Evolutionary conservation across 2,113 vertebrate species (phyloP).

Genomic region (Entosphenus tridentatus): DNA sequence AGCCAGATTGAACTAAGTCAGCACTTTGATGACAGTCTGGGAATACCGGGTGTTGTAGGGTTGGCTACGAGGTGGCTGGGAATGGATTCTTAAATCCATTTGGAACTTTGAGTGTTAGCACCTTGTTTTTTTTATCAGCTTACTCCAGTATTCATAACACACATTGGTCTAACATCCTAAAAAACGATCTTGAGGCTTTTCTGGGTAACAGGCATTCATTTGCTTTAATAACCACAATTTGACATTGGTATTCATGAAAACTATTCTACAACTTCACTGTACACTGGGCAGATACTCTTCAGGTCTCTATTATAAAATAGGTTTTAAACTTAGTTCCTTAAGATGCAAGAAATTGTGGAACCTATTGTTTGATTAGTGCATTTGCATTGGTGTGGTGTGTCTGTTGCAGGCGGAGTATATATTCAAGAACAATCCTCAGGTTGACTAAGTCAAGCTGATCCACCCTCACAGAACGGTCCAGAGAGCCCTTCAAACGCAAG

Average conservation of each 20-base stretch:
- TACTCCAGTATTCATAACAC: neutral
- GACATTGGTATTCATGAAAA: neutral
- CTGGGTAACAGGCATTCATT: neutral
- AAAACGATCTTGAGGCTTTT: neutral
- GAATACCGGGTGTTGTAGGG: too few relatives aligned
- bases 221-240: neutral
- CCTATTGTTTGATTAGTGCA: too few relatives aligned
- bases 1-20: too few relatives aligned
- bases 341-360: too few relatives aligned
- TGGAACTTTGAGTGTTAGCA: conserved; percentile 14
- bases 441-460: conserved; percentile 12
- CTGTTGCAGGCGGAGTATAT: conserved; percentile 38
- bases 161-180: neutral
- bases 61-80: conserved; percentile 10
- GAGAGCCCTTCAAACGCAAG: too few relatives aligned
- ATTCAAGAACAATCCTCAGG: conserved; percentile 33
- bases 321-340: too few relatives aligned
- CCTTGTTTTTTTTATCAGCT: neutral
- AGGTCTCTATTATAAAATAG: too few relatives aligned
- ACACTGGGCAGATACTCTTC: too few relatives aligned
- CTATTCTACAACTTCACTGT: neutral
- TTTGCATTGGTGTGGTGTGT: conserved; percentile 8
- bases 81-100: conserved; percentile 17
- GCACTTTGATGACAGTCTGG: too few relatives aligned
- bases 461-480: too few relatives aligned